Percentiles rank a stretch among this genome's conserved stretches.
Evolutionary conservation across 2,113 vertebrate species (phyloP).

Genomic region (Dipodomys spectabilis): DNA sequence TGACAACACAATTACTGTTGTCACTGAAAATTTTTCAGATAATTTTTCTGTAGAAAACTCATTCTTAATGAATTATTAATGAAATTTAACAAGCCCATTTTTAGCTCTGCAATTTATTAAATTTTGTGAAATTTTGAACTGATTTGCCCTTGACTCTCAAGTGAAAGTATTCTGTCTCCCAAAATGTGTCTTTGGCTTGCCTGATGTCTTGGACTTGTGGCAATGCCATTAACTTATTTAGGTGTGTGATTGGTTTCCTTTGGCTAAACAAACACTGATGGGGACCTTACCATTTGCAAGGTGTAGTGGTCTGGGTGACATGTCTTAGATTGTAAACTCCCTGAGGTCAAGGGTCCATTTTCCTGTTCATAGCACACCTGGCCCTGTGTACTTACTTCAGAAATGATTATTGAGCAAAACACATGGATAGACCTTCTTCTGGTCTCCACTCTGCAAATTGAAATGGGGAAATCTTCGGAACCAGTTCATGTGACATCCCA

Average conservation of each 20-base stretch:
- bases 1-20: neutral
- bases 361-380: neutral
- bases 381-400: no score
- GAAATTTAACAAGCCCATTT: neutral
- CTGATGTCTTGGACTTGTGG: neutral
- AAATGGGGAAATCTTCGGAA: neutral
- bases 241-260: neutral
- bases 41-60: neutral
- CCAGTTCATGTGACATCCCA: neutral
- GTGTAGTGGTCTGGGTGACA: neutral
- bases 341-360: neutral
- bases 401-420: neutral
- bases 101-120: neutral
- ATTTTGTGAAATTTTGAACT: neutral
- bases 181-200: neutral
- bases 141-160: neutral
- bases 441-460: neutral
- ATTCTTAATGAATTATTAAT: constrained; percentile 3
- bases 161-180: neutral
- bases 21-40: neutral
- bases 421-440: neutral
- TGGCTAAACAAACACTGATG: neutral
- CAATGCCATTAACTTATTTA: neutral
- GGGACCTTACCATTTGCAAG: neutral
- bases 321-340: neutral